A percentile compares a stretch with the other conserved stretches of the same genome.
These are phyloP conservation scores for Mya arenaria DNA, from an alignment of 1,140 invertebrate species.

Conservation along the genomic window DNA sequence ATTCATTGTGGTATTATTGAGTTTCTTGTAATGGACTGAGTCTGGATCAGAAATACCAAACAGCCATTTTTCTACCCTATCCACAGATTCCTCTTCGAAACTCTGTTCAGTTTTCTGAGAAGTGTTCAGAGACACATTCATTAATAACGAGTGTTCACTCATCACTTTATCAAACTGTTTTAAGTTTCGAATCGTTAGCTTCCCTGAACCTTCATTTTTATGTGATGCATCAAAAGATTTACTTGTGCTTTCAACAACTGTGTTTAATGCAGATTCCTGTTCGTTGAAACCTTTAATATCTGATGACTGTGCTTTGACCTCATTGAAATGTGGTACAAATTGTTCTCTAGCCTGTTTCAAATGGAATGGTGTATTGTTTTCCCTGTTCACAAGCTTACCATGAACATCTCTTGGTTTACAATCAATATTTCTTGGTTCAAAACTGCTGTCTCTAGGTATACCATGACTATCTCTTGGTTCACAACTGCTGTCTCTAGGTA, in stretches of 20 bases:
- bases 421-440: not conserved
- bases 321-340: not conserved
- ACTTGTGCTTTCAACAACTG: not conserved
- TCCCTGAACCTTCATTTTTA: not conserved
- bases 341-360: not conserved
- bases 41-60: not conserved
- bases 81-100: not conserved
- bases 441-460: not conserved
- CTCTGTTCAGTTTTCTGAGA: not conserved
- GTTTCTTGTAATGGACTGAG: not conserved
- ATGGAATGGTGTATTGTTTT: not conserved
- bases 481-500: not conserved
- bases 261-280: not conserved
- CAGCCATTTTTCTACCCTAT: not conserved
- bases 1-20: not conserved
- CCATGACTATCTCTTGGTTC: not conserved
- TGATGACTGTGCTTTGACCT: not conserved
- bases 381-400: not conserved
- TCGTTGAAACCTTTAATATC: not conserved
- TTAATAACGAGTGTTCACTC: not conserved
- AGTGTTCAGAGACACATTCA: not conserved
- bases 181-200: not conserved
- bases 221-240: not conserved
- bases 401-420: not conserved
- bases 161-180: not conserved